Percentiles rank a stretch among this genome's conserved stretches.
Conservation (phyloP, 2,113 vertebrate genomes). For the Cyanistes caeruleus region DNA sequence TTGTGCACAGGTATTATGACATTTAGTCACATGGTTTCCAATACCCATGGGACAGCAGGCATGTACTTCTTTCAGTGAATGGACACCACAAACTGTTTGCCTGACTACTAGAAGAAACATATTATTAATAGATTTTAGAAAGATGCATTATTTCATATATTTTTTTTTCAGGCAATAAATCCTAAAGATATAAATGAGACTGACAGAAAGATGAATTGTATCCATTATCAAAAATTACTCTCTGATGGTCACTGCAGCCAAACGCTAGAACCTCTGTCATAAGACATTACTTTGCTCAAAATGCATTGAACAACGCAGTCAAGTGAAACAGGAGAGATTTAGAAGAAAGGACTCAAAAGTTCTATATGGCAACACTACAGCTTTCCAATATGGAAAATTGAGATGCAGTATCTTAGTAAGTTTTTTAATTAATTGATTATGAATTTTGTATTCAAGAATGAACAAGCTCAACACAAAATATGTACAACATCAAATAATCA, state of each 20-base stretch:
- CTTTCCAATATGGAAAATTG: neutral
- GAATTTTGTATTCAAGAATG: neutral
- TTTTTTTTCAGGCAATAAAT: neutral
- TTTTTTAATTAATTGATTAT: neutral
- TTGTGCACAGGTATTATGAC: neutral
- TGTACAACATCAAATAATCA: neutral
- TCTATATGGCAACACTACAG: neutral
- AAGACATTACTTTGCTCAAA: constrained; percentile 13
- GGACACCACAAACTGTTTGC: neutral
- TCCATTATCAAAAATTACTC: constrained; percentile 10
- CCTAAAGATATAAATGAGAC: neutral
- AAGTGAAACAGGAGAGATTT: neutral
- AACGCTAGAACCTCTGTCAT: neutral
- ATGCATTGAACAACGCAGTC: neutral
- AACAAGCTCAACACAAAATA: constrained; percentile 16
- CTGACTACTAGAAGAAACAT: neutral
- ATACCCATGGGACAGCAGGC: neutral
- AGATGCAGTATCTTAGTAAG: neutral
- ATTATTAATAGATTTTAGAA: neutral
- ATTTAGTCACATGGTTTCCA: neutral
- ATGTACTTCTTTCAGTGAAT: neutral
- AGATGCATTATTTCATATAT: constrained; percentile 68
- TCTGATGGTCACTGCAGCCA: neutral
- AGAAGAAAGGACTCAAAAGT: neutral
- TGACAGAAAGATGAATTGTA: neutral